Conservation (phyloP, 2,888 invertebrate genomes). For the Rotaria sp. region DNA sequence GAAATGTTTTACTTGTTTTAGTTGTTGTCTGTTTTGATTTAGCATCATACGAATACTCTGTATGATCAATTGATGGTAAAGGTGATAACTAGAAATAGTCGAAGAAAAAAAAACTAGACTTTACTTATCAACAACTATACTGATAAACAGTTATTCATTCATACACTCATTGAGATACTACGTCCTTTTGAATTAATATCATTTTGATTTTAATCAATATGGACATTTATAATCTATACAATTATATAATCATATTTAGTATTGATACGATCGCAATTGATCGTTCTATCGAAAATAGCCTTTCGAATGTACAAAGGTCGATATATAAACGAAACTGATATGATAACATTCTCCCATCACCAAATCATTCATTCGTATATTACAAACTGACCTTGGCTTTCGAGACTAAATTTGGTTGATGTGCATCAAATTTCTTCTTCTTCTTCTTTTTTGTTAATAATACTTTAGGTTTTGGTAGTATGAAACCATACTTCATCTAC, state of each 20-base stretch:
- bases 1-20: not conserved
- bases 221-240: not conserved
- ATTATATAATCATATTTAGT: not conserved
- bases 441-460: not conserved
- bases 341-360: slow-evolving; percentile 19
- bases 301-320: slow-evolving; percentile 1
- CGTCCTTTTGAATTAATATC: not conserved
- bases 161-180: not conserved
- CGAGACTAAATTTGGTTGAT: slow-evolving; percentile 10
- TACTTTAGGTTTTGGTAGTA: not conserved
- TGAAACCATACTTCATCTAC: slow-evolving; percentile 4
- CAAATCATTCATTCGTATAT: slow-evolving; percentile 8
- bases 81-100: not conserved
- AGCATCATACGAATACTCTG: not conserved
- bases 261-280: not conserved
- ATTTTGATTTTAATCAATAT: not conserved
- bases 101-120: not conserved
- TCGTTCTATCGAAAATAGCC: not conserved
- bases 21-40: not conserved
- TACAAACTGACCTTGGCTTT: slow-evolving; percentile 13
- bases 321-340: not conserved
- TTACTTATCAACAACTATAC: not conserved
- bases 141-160: not conserved
- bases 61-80: not conserved
- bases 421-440: slow-evolving; percentile 17